Conservation (phyloP, 2,113 vertebrate genomes). For the Xenotilapia leptura region DNA sequence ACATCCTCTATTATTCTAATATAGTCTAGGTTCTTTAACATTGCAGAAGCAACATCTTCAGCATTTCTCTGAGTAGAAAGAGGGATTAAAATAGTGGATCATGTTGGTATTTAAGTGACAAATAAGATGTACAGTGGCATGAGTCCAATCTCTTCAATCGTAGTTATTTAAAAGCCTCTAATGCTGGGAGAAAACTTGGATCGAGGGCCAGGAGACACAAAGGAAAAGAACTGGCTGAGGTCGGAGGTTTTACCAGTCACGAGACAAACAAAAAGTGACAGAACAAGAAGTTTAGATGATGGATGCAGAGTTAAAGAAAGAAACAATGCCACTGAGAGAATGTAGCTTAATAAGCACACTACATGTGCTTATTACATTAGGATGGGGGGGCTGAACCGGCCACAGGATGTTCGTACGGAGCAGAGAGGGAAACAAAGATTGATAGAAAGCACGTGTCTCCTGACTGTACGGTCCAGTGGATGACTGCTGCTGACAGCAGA, state of each 20-base stretch:
- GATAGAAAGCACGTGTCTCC: neutral
- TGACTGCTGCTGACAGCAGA: slow-evolving; percentile 20
- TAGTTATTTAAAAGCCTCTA: neutral
- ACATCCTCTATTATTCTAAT: neutral
- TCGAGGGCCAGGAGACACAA: neutral
- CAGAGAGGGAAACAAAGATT: neutral
- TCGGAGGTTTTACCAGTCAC: neutral
- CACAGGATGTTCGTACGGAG: neutral
- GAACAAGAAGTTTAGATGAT: neutral
- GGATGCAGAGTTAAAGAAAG: neutral
- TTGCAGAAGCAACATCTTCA: neutral
- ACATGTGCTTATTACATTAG: neutral
- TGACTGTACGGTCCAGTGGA: neutral
- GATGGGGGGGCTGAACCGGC: neutral
- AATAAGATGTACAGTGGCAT: neutral
- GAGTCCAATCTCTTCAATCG: neutral
- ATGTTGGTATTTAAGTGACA: neutral
- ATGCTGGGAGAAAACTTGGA: neutral
- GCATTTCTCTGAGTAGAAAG: neutral
- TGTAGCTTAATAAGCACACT: neutral
- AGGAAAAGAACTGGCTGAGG: neutral
- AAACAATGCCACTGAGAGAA: neutral
- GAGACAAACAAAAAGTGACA: neutral
- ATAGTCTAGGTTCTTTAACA: neutral
- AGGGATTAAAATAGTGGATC: neutral